Base-by-base conservation (phyloP, 1,140 invertebrate genomes). In the Galleria mellonella region DNA sequence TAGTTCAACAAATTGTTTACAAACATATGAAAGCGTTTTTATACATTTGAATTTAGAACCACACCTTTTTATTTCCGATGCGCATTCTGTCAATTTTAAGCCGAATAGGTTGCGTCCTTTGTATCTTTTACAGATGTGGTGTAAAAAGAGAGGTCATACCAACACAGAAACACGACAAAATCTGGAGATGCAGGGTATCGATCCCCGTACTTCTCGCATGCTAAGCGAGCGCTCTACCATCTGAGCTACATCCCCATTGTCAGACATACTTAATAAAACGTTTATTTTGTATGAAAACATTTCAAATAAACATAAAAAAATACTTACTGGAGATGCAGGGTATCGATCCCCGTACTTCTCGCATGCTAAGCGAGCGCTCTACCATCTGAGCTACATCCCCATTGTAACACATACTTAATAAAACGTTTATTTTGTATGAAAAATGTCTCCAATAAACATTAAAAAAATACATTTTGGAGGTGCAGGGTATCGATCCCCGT, bases 141-240 rank as follows among this genome's bases (percentile, higher is more conserved):
- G n/a, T n/a, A n/a, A n/a, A n/a, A n/a, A n/a, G n/a, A n/a, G n/a
- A n/a, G n/a, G n/a, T n/a, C n/a, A n/a, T n/a, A n/a, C n/a, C n/a
- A n/a, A n/a, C n/a, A n/a, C n/a, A n/a, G n/a, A n/a, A n/a, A n/a
- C 2, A 8, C 4, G 15, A 14, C 13, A 35, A 35, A 2, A 14
- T 1, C 59, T 83, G 78, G 73, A 83, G 75, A 74, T 74, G 75
- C 75, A 68, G 91, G 91, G 92, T 88, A 93, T 93, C 91, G 92
- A 94, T 93, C 91, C 92, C 89, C 88, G 91, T 93, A 92, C 91
- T 91, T 93, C 91, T 93, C 92, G 88, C 91, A 93, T 93, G 92
- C 92, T 93, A 93, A 93, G 91, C 92, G 91, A 93, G 91, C 91
- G 92, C 92, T 93, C 92, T 93, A 93, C 92, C 91, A 93, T 92